Evolutionary conservation across 2,888 invertebrate genomes (phyloP), one percentile per base, ranked within the genome.

Genomic region (Phortica magna): DNA sequence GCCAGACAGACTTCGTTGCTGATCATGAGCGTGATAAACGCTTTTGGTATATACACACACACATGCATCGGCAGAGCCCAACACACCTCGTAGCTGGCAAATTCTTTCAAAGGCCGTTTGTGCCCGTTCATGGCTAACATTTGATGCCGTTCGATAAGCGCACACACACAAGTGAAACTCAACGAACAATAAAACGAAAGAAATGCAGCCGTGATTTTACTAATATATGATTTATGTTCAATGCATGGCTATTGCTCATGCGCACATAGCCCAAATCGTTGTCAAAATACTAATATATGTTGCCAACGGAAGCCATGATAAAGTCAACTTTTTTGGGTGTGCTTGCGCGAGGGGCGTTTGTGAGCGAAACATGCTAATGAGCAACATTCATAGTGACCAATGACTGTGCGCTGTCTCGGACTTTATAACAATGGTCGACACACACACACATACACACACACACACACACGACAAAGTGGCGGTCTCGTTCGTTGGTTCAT

Each of bases 341-440:
- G 77, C n/a, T 65, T 43, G 64, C 48, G 64, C 75, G 84, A 82
- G 88, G 89, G 89, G 89, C 22, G 19, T 22, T 53, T 53, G 53
- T 86, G 83, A 82, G 83, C 85, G 79, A 84, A 89, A 87, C 89
- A 86, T 86, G 85, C 85, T 86, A 86, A 86, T 86, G 85, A 86
- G 88, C 87, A 81, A 77, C 84, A 80, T 79, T 78, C 78, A 68
- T 75, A 82, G 79, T 55, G 70, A 84, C 85, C 85, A 86, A 86
- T 86, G 78, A 87, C 80, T 77, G 81, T 75, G 77, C 88, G 31
- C n/a, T 31, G 14, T 3, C 17, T 12, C 41, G 22, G 14, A 71
- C 48, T n/a, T n/a, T 55, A 71, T 19, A 55, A 53, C 22, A 71
- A 71, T 65, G 65, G 65, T 65, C 41, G 65, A 65, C 65, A 48